These are phyloP conservation scores for Halcyon chelicuti DNA, from an alignment of 2,797 vertebrate species.

Conservation along the genomic window DNA sequence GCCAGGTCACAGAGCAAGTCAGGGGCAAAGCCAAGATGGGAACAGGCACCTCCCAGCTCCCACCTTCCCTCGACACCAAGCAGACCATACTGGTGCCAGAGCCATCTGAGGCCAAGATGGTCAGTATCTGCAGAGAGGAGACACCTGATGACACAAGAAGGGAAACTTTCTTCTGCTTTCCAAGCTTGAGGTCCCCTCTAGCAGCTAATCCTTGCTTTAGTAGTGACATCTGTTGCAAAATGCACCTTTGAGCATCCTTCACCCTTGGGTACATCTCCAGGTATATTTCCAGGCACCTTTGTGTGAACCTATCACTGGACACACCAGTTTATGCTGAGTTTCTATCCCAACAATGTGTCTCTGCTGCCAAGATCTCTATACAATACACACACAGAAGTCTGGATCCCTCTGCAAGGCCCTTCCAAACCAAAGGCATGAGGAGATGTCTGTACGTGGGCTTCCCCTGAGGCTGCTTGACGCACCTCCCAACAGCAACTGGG, in stretches of 20 bases:
- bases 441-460: background rate
- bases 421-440: background rate
- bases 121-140: background rate
- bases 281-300: background rate
- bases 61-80: rapidly evolving
- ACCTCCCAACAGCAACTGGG: background rate
- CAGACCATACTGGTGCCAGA: background rate
- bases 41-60: background rate
- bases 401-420: background rate
- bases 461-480: background rate
- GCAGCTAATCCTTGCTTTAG: background rate
- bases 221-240: background rate
- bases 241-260: background rate
- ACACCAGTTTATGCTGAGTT: background rate
- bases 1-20: background rate
- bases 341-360: background rate
- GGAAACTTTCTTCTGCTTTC: background rate
- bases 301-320: background rate
- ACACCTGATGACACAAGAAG: background rate
- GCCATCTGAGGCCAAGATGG: background rate
- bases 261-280: background rate
- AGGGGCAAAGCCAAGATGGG: background rate
- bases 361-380: background rate
- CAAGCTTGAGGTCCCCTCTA: background rate
- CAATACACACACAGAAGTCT: background rate